phyloP scores from a whole-genome alignment of 2,797 vertebrate genomes.

The Mus spretus region DNA sequence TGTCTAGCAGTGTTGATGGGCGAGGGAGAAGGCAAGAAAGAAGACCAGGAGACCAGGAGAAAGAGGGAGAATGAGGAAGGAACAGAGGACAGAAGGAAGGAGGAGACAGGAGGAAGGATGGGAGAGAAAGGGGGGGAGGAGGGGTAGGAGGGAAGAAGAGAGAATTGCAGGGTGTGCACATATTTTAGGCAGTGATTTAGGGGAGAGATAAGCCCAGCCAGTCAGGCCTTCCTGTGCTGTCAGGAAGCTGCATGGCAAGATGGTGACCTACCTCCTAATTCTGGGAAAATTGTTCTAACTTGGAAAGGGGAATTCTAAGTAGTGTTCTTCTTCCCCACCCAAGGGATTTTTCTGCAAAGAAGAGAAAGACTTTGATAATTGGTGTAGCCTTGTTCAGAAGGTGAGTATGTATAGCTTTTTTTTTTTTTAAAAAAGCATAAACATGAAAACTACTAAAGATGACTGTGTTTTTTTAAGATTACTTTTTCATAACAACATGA shows the following conservation, averaged over 20 bases:
- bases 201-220: neutral
- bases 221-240: neutral
- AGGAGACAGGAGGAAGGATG: neutral
- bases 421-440: constrained; percentile 15
- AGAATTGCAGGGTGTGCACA: neutral
- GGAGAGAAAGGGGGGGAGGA: neutral
- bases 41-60: neutral
- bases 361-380: constrained; percentile 94
- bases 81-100: neutral
- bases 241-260: neutral
- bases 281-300: neutral
- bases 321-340: constrained; percentile 44
- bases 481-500: constrained; percentile 53
- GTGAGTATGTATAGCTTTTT: constrained; percentile 82
- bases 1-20: neutral
- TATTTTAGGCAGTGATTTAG: neutral
- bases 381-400: constrained; percentile 94
- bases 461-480: constrained; percentile 37
- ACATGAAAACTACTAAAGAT: constrained; percentile 31
- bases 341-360: constrained; percentile 95
- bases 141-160: neutral
- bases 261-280: neutral
- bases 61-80: neutral
- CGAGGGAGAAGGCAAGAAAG: neutral
- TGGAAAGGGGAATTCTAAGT: constrained; percentile 55